A percentile compares a stretch with the other conserved stretches of the same genome.
phyloP scores from a whole-genome alignment of 2,888 invertebrate species.

The Noctua janthina region DNA sequence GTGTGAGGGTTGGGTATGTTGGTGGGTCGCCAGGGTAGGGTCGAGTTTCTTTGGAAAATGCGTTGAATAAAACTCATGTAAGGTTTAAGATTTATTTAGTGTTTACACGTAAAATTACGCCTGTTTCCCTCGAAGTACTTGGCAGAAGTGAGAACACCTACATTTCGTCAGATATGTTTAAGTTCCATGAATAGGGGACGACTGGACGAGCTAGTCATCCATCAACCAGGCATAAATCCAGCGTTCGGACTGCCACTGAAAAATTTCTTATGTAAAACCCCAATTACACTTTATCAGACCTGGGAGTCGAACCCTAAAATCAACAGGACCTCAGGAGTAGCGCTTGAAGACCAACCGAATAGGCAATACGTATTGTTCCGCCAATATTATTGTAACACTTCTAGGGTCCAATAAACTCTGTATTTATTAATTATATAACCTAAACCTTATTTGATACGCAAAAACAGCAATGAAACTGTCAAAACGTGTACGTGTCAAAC shows the following conservation, averaged over 20 bases:
- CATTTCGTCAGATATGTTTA: neutral
- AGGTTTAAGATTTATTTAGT: neutral
- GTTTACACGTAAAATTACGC: neutral
- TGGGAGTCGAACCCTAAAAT: neutral
- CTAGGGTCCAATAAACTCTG: neutral
- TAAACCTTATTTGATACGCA: neutral
- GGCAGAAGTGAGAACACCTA: neutral
- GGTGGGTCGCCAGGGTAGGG: neutral
- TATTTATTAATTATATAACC: neutral
- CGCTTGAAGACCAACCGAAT: neutral
- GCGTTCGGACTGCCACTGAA: neutral
- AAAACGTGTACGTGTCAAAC: slow-evolving; percentile 21
- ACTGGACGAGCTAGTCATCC: too few species aligned
- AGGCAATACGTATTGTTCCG: neutral
- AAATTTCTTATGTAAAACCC: neutral
- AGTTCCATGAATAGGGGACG: neutral
- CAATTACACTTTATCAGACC: neutral
- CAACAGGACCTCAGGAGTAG: neutral
- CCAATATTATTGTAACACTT: neutral
- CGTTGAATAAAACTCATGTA: neutral
- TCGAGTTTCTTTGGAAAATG: neutral
- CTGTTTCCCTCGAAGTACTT: neutral
- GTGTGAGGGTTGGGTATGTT: neutral
- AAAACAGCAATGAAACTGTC: neutral
- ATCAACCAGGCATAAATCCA: neutral